phyloP scores from a whole-genome alignment of 37 sponge, comb jelly and placozoan genomes.

The Ianthella basta region DNA sequence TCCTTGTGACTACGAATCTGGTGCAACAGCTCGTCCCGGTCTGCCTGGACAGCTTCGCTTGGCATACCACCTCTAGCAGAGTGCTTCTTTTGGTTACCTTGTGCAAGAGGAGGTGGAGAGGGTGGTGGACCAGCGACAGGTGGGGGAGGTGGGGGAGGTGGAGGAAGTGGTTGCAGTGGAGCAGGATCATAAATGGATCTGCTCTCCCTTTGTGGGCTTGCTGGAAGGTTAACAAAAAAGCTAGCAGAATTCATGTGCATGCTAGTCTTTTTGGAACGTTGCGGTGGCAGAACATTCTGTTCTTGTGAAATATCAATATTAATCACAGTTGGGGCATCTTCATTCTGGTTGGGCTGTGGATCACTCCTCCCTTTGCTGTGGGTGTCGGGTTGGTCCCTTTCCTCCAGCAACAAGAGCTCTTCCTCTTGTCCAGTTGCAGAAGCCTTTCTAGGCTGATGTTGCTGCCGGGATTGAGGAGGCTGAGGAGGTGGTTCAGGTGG shows the following conservation, averaged over 20 bases:
- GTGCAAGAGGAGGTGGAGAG: not conserved
- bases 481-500: not conserved
- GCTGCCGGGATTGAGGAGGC: conserved; percentile 2
- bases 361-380: not conserved
- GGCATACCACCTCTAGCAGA: not conserved
- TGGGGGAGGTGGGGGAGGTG: conserved; percentile 41
- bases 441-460: not conserved
- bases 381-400: not conserved
- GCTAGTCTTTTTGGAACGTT: no score
- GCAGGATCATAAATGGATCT: not conserved
- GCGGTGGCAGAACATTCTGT: not conserved
- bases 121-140: not conserved
- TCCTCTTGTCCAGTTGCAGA: conserved; percentile 20
- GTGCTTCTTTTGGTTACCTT: not conserved
- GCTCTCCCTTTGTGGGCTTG: no score
- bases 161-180: conserved; percentile 9
- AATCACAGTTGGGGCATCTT: conserved; percentile 21
- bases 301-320: not conserved
- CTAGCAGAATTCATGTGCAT: no score
- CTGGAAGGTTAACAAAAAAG: no score
- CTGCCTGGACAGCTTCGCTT: not conserved
- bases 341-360: conserved; percentile 26
- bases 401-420: not conserved
- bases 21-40: conserved; percentile 46
- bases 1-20: conserved; percentile 54